phyloP scores from a whole-genome alignment of 2,797 vertebrate genomes.

The Crypturellus tataupa region DNA sequence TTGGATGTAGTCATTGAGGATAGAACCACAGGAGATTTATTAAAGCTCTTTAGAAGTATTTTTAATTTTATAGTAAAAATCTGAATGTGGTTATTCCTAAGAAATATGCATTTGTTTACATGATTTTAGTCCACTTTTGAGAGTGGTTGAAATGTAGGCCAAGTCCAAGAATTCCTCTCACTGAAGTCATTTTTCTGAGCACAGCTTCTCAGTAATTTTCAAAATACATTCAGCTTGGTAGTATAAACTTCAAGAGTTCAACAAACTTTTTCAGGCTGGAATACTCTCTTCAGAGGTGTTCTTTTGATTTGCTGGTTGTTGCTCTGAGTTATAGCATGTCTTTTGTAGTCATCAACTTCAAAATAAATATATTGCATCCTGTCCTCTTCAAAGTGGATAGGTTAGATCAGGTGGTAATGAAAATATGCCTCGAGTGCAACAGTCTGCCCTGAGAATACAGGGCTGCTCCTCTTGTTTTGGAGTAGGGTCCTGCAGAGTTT shows the following conservation, averaged over 20 bases:
- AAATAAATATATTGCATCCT: conserved; percentile 14
- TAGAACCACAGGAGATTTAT: background rate
- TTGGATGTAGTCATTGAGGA: background rate
- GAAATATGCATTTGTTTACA: background rate
- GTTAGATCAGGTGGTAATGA: conserved; percentile 10
- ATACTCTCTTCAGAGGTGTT: background rate
- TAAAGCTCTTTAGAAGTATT: background rate
- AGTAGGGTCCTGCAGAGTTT: background rate
- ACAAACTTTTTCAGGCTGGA: background rate
- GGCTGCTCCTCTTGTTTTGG: background rate
- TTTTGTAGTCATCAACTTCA: background rate
- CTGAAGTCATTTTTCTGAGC: background rate
- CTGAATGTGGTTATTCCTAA: background rate
- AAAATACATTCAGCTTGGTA: background rate
- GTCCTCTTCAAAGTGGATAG: background rate
- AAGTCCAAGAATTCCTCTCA: background rate
- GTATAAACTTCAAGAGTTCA: background rate
- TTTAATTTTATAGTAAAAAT: background rate
- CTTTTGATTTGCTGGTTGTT: background rate
- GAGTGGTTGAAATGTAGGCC: background rate
- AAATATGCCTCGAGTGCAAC: background rate
- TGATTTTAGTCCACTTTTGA: background rate
- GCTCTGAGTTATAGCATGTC: background rate
- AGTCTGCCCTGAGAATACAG: background rate
- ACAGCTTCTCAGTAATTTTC: background rate